Conservation (phyloP, 2,797 vertebrate genomes). For the Petrocephalus schoutedeni region DNA sequence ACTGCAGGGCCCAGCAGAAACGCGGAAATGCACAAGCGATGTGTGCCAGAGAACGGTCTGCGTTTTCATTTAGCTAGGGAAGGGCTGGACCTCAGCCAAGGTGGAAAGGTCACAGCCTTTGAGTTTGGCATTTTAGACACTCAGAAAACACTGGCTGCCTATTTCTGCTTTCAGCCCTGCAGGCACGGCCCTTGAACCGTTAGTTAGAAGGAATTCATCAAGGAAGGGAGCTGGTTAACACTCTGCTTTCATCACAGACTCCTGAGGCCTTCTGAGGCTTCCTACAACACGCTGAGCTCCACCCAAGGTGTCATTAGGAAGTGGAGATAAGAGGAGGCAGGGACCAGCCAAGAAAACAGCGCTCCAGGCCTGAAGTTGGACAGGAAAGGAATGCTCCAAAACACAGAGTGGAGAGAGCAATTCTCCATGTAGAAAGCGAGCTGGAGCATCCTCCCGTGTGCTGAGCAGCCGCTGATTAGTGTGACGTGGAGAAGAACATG, state of each 20-base stretch:
- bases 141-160: slow-evolving; percentile 9
- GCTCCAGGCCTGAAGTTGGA: background rate
- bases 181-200: slow-evolving; percentile 24
- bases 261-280: slow-evolving; percentile 24
- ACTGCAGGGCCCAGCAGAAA: background rate
- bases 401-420: background rate
- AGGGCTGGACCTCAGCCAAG: slow-evolving; percentile 30
- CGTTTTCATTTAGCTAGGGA: background rate
- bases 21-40: background rate
- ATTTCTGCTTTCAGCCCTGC: slow-evolving; percentile 31
- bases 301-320: slow-evolving; percentile 24
- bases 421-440: background rate
- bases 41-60: background rate
- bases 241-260: slow-evolving; percentile 2
- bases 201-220: slow-evolving; percentile 25
- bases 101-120: slow-evolving; percentile 18
- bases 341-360: background rate
- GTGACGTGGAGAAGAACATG: background rate
- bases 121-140: slow-evolving; percentile 4
- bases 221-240: background rate
- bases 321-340: slow-evolving; percentile 31
- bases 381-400: background rate
- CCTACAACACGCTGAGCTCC: background rate
- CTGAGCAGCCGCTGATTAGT: background rate
- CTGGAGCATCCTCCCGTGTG: background rate